Evolutionary conservation across 1,140 invertebrate genomes (phyloP).

Genomic region (Drosophila sproati): DNA sequence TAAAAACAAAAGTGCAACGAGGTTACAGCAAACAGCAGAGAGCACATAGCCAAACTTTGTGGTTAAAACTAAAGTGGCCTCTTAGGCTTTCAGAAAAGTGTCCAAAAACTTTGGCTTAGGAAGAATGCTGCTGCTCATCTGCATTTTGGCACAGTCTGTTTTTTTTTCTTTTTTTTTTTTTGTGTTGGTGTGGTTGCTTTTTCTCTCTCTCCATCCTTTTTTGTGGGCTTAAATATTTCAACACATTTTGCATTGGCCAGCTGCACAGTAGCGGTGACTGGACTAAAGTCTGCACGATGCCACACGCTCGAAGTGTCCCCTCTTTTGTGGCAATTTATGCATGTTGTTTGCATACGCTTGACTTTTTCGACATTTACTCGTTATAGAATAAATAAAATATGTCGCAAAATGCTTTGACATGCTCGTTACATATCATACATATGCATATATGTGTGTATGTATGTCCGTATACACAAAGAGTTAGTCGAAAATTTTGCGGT

Average conservation of each 20-base stretch:
- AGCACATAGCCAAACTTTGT: conserved; percentile 67
- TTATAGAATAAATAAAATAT: conserved; percentile 77
- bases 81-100: conserved; percentile 75
- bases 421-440: conserved; percentile 60
- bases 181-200: conserved; percentile 27
- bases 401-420: conserved; percentile 73
- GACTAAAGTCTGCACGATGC: conserved; percentile 11
- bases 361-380: conserved; percentile 72
- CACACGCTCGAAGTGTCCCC: conserved; percentile 54
- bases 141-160: conserved; percentile 69
- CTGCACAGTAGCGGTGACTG: conserved; percentile 33
- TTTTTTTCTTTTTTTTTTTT: conserved; percentile 42
- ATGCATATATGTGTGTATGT: background rate
- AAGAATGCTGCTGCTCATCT: conserved; percentile 77
- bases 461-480: background rate
- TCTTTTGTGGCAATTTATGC: conserved; percentile 74
- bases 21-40: conserved; percentile 30
- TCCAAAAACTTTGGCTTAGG: conserved; percentile 68
- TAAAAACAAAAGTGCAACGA: conserved; percentile 71
- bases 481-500: background rate
- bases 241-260: conserved; percentile 71
- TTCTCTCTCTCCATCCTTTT: background rate
- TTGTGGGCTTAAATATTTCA: conserved; percentile 73
- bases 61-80: conserved; percentile 81
- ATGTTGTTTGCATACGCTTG: conserved; percentile 73